A percentile compares a stretch with the other conserved stretches of the same genome.
Conservation (phyloP, 2,888 invertebrate genomes). For the Prosopocoilus inquinatus region DNA sequence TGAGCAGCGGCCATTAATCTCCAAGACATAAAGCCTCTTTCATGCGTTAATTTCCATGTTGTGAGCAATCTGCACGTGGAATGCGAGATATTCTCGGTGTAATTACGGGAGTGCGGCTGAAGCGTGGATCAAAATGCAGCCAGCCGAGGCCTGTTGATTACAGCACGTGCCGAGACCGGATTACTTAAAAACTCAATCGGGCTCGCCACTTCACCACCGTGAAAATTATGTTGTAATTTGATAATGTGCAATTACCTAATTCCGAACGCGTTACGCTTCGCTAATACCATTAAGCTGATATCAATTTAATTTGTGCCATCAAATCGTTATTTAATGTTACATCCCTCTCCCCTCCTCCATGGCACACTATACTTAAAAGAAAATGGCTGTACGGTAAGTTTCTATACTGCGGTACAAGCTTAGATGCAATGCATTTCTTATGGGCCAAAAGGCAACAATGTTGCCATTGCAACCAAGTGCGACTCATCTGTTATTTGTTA, state of each 20-base stretch:
- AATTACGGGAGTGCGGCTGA: slow-evolving; percentile 30
- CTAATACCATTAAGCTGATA: slow-evolving; percentile 8
- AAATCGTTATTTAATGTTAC: no score
- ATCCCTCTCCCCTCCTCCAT: no score
- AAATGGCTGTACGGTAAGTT: no score
- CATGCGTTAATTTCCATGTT: slow-evolving; percentile 40
- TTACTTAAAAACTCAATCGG: slow-evolving; percentile 14
- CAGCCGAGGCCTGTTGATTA: slow-evolving; percentile 19
- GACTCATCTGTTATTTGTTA: no score
- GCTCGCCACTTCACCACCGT: background rate
- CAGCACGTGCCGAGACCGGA: slow-evolving; percentile 10
- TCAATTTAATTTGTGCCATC: no score
- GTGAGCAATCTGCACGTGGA: slow-evolving; percentile 41
- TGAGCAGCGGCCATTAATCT: slow-evolving; percentile 32
- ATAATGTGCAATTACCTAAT: slow-evolving; percentile 11
- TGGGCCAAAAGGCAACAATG: no score
- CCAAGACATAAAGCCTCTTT: slow-evolving; percentile 34
- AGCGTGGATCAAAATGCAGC: slow-evolving; percentile 16
- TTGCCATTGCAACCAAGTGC: no score
- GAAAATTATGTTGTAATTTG: slow-evolving; percentile 11
- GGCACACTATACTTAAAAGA: no score
- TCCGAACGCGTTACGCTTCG: background rate
- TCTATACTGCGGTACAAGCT: no score
- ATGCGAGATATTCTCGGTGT: slow-evolving; percentile 38
- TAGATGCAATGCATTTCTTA: no score